phyloP scores from a whole-genome alignment of 2,888 invertebrate species.

The Anoplius nigerrimus region DNA sequence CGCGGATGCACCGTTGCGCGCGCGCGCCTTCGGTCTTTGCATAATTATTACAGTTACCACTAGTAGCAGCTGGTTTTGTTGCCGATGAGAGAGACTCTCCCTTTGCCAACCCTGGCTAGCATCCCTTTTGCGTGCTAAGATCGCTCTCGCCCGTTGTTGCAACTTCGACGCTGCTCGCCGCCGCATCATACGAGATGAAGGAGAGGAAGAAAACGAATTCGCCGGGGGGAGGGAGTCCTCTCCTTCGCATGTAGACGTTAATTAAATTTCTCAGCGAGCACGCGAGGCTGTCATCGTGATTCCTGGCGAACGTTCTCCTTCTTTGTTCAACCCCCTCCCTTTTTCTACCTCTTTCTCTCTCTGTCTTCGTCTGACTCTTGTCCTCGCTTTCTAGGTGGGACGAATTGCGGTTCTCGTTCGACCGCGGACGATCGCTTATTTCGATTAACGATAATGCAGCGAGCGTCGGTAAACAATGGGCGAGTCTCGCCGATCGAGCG shows the following conservation, averaged over 20 bases:
- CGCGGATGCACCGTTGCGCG: constrained; percentile 63
- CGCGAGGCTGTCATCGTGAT: constrained; percentile 30
- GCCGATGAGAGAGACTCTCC: constrained; percentile 43
- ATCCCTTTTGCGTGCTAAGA: constrained; percentile 14
- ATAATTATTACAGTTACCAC: constrained; percentile 71
- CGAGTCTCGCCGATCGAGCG: too few species aligned
- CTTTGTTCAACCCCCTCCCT: background rate
- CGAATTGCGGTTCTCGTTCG: background rate
- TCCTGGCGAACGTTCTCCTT: background rate
- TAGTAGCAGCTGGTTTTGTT: constrained; percentile 58
- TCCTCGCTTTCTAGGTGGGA: background rate
- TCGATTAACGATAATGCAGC: too few species aligned
- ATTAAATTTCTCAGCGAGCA: constrained; percentile 60
- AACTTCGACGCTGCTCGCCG: constrained; percentile 29
- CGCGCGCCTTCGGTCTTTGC: constrained; percentile 70
- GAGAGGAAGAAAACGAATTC: constrained; percentile 26
- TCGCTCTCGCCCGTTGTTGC: constrained; percentile 17
- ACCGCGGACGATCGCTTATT: background rate
- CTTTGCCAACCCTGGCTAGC: constrained; percentile 32
- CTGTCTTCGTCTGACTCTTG: background rate
- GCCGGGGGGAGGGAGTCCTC: constrained; percentile 15
- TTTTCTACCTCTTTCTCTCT: background rate
- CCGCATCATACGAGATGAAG: constrained; percentile 23
- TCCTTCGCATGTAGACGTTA: constrained; percentile 56
- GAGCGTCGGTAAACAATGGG: too few species aligned